Base-by-base conservation (phyloP, 2,797 vertebrate genomes). In the Lacerta bilineata region DNA sequence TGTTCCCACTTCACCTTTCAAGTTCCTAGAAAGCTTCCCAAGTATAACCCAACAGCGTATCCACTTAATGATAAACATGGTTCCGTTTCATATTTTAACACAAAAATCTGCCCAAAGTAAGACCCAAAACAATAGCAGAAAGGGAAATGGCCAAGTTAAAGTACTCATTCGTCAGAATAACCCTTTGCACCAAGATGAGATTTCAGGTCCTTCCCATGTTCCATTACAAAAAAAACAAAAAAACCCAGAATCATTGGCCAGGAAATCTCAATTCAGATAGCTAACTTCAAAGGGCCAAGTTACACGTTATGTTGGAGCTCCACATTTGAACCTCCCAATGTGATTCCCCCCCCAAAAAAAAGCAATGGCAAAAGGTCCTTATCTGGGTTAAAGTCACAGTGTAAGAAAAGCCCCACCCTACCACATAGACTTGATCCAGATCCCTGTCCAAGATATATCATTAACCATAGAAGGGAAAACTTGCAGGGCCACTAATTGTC, bases 11-110 rank as follows among this genome's bases (percentile, higher is more conserved):
- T 23, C 66, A 55, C 50, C n/a, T 79, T 43, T 79, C 43, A 50
- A 27, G 43, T 86, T 86, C 76, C 76, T 86, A 86, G 64, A 86
- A 86, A 86, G 76, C 43, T 27, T 86, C 61, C 61, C 76, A 69
- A 69, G 43, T 33, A 69, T 36, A 61, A 79, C n/a, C 18, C 13
- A 11, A 36, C n/a, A 86, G 36, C 25, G 39, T 8, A 39, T 8
- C 50, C 36, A 25, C 8, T 75, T 39, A 84, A 41, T 10, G 36
- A 68, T 66, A 5, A 82, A 25, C 20, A 59, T 29, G 2, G 50
- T 9, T 75, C 13, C 5, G 39, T 61, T 74, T 27, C 25, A 75
- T 39, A 75, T 23, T 75, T 13, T 84, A 36, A 84, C 72, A 10
- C 20, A 41, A 27, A 84, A 55, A 15, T 59, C 43, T 78, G 43